Conservation (phyloP, 2,797 vertebrate genomes). For the Acipenser oxyrinchus region DNA sequence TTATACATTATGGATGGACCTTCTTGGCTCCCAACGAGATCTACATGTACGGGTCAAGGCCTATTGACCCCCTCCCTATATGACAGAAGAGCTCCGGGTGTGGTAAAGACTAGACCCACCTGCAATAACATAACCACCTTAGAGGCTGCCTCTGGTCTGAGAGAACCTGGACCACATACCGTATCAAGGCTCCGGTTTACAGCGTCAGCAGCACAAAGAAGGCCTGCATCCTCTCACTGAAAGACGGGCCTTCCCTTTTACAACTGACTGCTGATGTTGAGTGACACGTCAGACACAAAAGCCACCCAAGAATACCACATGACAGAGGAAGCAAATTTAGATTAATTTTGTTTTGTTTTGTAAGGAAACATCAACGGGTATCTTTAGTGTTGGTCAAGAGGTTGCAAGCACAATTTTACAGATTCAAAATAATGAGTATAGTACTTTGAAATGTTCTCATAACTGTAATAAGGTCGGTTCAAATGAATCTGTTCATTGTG, state of each 20-base stretch:
- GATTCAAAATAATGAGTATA: no score
- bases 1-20: not conserved
- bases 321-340: conserved; percentile 22
- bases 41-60: conserved; percentile 10
- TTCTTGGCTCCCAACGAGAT: conserved; percentile 5
- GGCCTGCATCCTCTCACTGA: conserved; percentile 50
- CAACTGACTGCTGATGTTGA: conserved; percentile 42
- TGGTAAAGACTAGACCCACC: conserved; percentile 40
- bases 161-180: conserved; percentile 30
- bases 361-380: no score
- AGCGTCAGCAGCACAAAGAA: conserved; percentile 10
- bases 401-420: no score
- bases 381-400: no score
- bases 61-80: conserved; percentile 8
- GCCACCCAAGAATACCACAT: conserved; percentile 47
- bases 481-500: no score
- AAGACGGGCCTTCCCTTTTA: conserved; percentile 57
- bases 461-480: no score
- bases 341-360: no score
- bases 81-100: conserved; percentile 8
- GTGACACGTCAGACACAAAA: conserved; percentile 38
- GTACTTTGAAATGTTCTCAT: no score
- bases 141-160: conserved; percentile 31
- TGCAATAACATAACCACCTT: conserved; percentile 60
- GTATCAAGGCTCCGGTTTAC: conserved; percentile 26